Percentiles rank a stretch among this genome's conserved stretches.
These are phyloP conservation scores for Centropristis striata DNA, from an alignment of 2,113 vertebrate species.

Conservation along the genomic window DNA sequence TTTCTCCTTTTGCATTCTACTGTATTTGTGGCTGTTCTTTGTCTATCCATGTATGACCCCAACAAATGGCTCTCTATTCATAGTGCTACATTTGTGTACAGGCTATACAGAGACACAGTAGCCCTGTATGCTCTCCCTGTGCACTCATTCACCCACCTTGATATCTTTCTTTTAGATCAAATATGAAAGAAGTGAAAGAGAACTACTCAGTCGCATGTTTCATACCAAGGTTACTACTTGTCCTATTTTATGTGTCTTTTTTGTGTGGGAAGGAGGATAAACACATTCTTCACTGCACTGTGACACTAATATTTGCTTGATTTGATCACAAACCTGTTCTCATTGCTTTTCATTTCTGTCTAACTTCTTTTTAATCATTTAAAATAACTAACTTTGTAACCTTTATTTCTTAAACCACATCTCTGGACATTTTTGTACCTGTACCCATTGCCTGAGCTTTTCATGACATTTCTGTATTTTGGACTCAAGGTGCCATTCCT, in stretches of 20 bases:
- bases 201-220: slow-evolving; percentile 92
- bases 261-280: slow-evolving; percentile 27
- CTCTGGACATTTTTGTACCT: neutral
- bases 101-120: slow-evolving; percentile 12
- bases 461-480: neutral
- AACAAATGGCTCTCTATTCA: neutral
- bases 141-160: slow-evolving; percentile 33
- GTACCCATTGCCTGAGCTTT: neutral
- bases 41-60: neutral
- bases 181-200: slow-evolving; percentile 89
- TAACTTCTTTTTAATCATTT: neutral
- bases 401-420: no score
- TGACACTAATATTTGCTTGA: neutral
- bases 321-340: neutral
- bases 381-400: neutral
- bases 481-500: slow-evolving; percentile 91
- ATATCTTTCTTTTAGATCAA: slow-evolving; percentile 89
- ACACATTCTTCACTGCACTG: neutral
- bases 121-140: slow-evolving; percentile 7
- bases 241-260: slow-evolving; percentile 47
- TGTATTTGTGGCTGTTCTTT: neutral
- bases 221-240: slow-evolving; percentile 89
- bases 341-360: neutral
- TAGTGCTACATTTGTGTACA: neutral
- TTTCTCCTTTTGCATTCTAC: no score